Percentiles rank a stretch among this genome's conserved stretches.
phyloP scores from a whole-genome alignment of 2,113 vertebrate genomes.

The Ailurus styani region DNA sequence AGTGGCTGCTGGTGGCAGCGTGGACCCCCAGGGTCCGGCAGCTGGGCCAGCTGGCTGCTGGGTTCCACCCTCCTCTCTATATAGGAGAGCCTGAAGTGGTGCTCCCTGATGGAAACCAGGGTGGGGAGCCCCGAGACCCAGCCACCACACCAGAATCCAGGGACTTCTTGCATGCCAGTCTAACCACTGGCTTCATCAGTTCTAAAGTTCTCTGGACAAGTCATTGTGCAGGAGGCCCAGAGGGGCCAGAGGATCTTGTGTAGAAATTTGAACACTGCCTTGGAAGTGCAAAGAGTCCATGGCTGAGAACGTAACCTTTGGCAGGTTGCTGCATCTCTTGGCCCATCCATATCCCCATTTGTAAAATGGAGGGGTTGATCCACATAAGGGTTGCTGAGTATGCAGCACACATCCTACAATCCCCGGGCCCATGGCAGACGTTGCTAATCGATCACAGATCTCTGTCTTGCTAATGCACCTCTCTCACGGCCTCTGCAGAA shows the following conservation, averaged over 20 bases:
- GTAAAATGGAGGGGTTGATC: not conserved
- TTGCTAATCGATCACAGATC: not conserved
- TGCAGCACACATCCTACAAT: not conserved
- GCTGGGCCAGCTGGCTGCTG: not conserved
- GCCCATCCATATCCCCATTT: not conserved
- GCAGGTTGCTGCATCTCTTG: not conserved
- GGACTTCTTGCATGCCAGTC: not conserved
- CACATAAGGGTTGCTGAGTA: not conserved
- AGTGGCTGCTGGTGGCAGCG: not conserved
- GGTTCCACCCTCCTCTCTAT: not conserved
- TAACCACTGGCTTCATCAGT: not conserved
- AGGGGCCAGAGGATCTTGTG: too few relatives aligned
- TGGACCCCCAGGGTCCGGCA: not conserved
- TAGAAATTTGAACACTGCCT: not conserved
- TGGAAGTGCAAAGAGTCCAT: not conserved
- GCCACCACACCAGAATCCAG: not conserved
- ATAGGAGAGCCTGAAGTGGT: not conserved
- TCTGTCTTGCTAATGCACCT: not conserved
- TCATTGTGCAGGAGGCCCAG: not conserved
- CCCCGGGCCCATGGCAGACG: not conserved
- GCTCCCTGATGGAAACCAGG: not conserved
- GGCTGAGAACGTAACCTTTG: not conserved
- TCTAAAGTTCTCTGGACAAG: not conserved
- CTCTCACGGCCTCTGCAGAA: not conserved
- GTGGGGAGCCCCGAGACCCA: not conserved